A percentile compares a stretch with the other conserved stretches of the same genome.
Conservation (phyloP, 2,113 vertebrate species). For the Genyomyrus donnyi region DNA sequence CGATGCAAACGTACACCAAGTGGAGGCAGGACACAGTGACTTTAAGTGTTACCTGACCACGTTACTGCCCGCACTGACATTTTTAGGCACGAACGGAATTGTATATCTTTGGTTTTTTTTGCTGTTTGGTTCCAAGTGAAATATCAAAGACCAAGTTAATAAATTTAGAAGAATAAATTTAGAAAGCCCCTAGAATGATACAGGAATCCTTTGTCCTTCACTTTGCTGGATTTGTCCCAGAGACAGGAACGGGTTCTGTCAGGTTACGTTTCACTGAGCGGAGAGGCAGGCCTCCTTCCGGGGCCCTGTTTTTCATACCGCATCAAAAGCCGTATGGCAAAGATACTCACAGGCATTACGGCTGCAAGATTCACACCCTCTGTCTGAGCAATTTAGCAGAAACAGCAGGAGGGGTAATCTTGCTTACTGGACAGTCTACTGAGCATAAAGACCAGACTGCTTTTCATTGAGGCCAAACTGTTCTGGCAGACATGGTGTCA, state of each 20-base stretch:
- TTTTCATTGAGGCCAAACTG: background rate
- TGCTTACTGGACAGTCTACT: slow-evolving; percentile 4
- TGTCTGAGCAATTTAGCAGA: background rate
- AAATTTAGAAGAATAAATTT: background rate
- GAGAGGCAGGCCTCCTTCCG: background rate
- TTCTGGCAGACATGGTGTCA: slow-evolving; percentile 5
- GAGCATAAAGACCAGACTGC: slow-evolving; percentile 7
- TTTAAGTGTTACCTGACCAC: background rate
- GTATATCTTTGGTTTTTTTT: background rate
- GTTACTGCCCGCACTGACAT: background rate
- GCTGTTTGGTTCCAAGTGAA: background rate
- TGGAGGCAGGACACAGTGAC: background rate
- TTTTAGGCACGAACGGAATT: background rate
- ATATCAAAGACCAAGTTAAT: background rate
- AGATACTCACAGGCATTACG: background rate
- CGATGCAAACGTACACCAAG: background rate
- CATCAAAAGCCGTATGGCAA: background rate
- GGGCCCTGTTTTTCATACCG: background rate
- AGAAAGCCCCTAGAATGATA: background rate
- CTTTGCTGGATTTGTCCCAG: background rate
- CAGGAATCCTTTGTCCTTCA: background rate
- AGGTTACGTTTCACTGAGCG: background rate
- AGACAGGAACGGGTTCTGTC: background rate
- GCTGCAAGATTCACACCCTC: background rate
- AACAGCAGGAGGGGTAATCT: background rate